phyloP scores from a whole-genome alignment of 2,888 invertebrate genomes.

The Choreutis nemorana region DNA sequence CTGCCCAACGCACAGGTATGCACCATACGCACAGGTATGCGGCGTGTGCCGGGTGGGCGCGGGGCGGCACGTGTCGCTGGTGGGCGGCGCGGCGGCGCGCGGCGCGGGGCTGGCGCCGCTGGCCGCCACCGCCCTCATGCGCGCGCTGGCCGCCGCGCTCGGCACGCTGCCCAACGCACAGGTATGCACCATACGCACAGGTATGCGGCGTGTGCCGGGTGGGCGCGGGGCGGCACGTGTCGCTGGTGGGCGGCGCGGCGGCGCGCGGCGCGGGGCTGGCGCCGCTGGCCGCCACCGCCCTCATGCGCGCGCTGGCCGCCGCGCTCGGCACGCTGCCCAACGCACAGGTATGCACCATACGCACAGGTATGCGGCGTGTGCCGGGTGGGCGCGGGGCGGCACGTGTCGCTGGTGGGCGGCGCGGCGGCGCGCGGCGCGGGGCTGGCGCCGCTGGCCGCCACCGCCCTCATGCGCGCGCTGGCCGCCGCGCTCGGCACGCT shows the following conservation, averaged over 20 bases:
- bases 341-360: constrained; percentile 49
- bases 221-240: constrained; percentile 80
- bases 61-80: constrained; percentile 74
- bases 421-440: constrained; percentile 80
- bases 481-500: constrained; percentile 58
- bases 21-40: too few relatives aligned
- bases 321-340: constrained; percentile 60
- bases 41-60: constrained; percentile 82
- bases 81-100: constrained; percentile 79
- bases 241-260: constrained; percentile 77
- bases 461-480: constrained; percentile 76
- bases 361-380: constrained; percentile 88
- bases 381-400: constrained; percentile 77
- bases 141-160: constrained; percentile 68
- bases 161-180: constrained; percentile 59
- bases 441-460: constrained; percentile 77
- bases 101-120: constrained; percentile 77
- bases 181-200: too few relatives aligned
- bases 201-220: constrained; percentile 83
- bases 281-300: constrained; percentile 77
- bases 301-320: constrained; percentile 73
- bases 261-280: constrained; percentile 76
- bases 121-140: constrained; percentile 78
- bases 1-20: constrained; percentile 58
- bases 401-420: constrained; percentile 76